Evolutionary conservation across 2,113 vertebrate species (phyloP).

Genomic region (Callipepla californica): DNA sequence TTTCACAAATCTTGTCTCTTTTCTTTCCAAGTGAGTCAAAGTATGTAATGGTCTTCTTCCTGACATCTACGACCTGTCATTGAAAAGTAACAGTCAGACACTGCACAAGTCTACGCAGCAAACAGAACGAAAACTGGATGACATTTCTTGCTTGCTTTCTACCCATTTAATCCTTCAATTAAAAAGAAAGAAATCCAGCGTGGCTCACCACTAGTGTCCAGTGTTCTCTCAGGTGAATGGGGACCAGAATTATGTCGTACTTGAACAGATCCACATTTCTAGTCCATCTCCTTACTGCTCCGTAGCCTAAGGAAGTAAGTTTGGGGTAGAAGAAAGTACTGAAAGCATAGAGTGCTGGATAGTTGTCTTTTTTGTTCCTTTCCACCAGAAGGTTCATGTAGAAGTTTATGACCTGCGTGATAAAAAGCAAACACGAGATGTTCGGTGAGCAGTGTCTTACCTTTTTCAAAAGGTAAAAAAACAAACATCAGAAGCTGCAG

Average conservation of each 20-base stretch:
- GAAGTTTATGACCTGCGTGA: conserved; percentile 91
- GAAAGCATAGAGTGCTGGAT: conserved; percentile 85
- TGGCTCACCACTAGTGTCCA: conserved; percentile 92
- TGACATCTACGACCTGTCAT: conserved; percentile 87
- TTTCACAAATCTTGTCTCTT: conserved; percentile 84
- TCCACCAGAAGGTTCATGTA: conserved; percentile 91
- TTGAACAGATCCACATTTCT: conserved; percentile 89
- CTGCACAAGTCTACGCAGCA: not conserved
- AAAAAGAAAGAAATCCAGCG: not conserved
- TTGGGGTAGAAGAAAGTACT: conserved; percentile 94
- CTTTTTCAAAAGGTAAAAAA: too few relatives aligned
- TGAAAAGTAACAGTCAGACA: not conserved
- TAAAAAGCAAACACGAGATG: not conserved
- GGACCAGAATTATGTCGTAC: conserved; percentile 88
- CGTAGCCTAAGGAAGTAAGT: conserved; percentile 82
- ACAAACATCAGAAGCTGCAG: not conserved
- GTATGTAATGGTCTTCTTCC: conserved; percentile 83
- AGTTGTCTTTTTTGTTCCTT: conserved; percentile 77
- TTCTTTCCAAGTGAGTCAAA: conserved; percentile 90
- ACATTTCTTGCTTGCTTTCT: not conserved
- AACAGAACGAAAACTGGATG: not conserved
- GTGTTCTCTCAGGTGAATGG: conserved; percentile 88
- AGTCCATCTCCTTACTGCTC: conserved; percentile 90
- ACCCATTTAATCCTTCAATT: not conserved
- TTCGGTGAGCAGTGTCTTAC: too few relatives aligned